These are phyloP conservation scores for Parazoanthus darwini DNA, from an alignment of 92 coral and sea anemone genomes.

Conservation along the genomic window DNA sequence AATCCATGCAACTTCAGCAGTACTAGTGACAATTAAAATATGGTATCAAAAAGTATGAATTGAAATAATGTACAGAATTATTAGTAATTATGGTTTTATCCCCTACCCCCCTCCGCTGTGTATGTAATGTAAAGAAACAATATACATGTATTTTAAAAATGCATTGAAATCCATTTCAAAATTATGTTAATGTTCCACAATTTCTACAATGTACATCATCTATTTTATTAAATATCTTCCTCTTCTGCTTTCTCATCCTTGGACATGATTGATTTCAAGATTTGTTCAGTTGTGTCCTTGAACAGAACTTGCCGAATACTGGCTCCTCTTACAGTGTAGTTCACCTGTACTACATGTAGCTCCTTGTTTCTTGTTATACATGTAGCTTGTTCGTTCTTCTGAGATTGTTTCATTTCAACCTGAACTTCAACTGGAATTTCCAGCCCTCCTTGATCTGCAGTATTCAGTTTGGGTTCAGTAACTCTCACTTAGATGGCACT, in stretches of 20 bases:
- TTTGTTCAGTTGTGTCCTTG: neutral
- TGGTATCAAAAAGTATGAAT: too few relatives aligned
- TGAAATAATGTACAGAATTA: too few relatives aligned
- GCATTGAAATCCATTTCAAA: neutral
- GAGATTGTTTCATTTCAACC: neutral
- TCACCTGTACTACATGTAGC: neutral
- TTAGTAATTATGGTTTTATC: too few relatives aligned
- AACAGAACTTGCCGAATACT: neutral
- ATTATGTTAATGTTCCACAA: too few relatives aligned
- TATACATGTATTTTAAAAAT: too few relatives aligned
- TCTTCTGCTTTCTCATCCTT: constrained; percentile 2
- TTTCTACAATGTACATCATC: neutral
- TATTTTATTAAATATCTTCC: neutral
- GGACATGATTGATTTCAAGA: constrained; percentile 5
- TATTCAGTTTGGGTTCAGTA: neutral
- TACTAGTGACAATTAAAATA: too few relatives aligned
- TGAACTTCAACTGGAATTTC: constrained; percentile 3
- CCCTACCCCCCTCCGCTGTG: too few relatives aligned
- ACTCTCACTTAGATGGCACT: neutral
- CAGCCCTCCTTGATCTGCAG: constrained; percentile 8
- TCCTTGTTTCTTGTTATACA: constrained; percentile 1
- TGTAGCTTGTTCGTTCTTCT: constrained; percentile 18
- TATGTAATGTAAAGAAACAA: too few relatives aligned
- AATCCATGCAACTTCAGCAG: too few relatives aligned
- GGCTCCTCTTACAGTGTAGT: neutral